Evolutionary conservation across 2,888 invertebrate species (phyloP).

Genomic region (Lithophane leautieri): DNA sequence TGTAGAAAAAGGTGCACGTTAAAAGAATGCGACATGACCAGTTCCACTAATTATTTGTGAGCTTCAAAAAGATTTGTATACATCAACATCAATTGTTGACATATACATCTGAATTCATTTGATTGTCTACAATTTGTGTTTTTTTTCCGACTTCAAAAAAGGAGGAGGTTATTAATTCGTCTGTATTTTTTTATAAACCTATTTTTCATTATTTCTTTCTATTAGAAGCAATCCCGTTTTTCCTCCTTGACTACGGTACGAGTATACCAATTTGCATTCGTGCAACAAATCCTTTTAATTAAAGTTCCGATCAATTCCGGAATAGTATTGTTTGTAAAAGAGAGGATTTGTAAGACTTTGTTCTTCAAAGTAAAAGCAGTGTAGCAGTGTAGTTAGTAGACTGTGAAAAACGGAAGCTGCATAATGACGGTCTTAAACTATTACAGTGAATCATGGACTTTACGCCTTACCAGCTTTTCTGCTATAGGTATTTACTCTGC

Average conservation of each 20-base stretch:
- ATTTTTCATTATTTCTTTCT: too few species aligned
- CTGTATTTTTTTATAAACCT: too few species aligned
- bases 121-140: too few species aligned
- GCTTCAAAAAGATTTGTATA: too few species aligned
- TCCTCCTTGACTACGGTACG: neutral
- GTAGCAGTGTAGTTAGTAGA: constrained; percentile 17
- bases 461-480: neutral
- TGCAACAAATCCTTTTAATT: constrained; percentile 20
- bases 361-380: neutral
- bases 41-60: too few species aligned
- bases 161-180: too few species aligned
- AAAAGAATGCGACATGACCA: too few species aligned
- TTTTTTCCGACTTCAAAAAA: too few species aligned
- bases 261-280: neutral
- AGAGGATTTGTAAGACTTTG: constrained; percentile 15
- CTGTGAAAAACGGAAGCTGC: constrained; percentile 16
- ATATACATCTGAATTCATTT: too few species aligned
- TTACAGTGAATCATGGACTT: neutral
- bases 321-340: constrained; percentile 18
- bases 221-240: neutral
- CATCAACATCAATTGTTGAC: too few species aligned
- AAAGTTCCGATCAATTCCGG: constrained; percentile 25
- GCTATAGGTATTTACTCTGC: neutral
- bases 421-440: constrained; percentile 2
- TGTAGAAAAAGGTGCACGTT: too few species aligned